Base-by-base conservation (phyloP, 2,113 vertebrate species). In the Lathamus discolor region DNA sequence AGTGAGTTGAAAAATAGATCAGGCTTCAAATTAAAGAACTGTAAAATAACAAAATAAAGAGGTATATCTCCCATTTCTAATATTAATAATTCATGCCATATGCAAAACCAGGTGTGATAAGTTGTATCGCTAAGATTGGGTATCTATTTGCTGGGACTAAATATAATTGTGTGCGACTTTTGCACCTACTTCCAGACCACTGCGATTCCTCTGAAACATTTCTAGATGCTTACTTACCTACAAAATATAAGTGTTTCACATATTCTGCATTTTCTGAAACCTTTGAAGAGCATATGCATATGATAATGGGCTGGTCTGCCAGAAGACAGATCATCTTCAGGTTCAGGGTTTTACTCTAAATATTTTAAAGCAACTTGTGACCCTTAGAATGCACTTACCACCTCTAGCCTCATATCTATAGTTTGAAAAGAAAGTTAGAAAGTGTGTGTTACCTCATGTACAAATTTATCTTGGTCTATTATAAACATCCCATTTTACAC, bases 401-500 rank as follows among this genome's bases (percentile, higher is more conserved):
- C 31, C 19, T 59, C 14, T 75, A 46, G 7, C 7, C 6, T 37
- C 1, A 31, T 52, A 66, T 37, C 6, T n/a, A 8, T 17, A 5
- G 4, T 62, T 64, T 92, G 23, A 46, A 62, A 75, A 41, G 3
- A 46, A 75, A 79, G 20, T 20, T 23, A 4, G 0, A 33, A 61
- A 39, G 5, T 41, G 2, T 29, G 10, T 23, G 2, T 81, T 69
- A 39, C 4, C 6, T 43, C 19, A 54, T 0, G 0, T 13, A 29
- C 4, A 24, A 3, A 1, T 68, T 89, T 72, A 31, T 54, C 5
- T 78, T 63, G 9, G 7, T 41, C 52, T 8, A 23, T 63, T 62
- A 13, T 17, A 80, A 88, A 43, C 2, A 17, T 17, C 6, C 12
- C 8, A 33, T 2, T 1, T 83, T 66, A 52, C 13, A 25, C 1